A percentile compares a stretch with the other conserved stretches of the same genome.
Conservation (phyloP, 2,113 vertebrate species). For the Lethenteron reissneri region DNA sequence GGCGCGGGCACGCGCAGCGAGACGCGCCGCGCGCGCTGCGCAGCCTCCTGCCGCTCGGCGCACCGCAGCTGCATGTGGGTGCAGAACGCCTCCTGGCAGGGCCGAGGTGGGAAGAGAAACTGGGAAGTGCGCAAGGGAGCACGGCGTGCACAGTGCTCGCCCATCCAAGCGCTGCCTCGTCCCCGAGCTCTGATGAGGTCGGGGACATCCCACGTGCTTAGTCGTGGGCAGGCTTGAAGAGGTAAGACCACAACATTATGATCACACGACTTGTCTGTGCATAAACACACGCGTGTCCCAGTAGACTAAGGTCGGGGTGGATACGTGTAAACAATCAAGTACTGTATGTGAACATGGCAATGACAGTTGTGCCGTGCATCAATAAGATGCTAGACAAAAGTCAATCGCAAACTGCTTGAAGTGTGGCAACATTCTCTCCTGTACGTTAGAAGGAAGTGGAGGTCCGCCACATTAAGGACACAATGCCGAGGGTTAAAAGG, state of each 20-base stretch:
- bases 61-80: constrained; percentile 31
- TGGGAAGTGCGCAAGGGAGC: neutral
- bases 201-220: neutral
- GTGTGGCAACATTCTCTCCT: neutral
- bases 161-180: constrained; percentile 9
- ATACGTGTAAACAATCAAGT: too few relatives aligned
- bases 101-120: neutral
- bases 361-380: too few relatives aligned
- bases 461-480: neutral
- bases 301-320: too few relatives aligned
- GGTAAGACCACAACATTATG: neutral
- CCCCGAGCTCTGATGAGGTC: constrained; percentile 1
- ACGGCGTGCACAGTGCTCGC: neutral
- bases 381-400: too few relatives aligned
- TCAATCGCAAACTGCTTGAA: too few relatives aligned
- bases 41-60: constrained; percentile 21
- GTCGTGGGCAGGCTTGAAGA: neutral
- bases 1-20: constrained; percentile 29
- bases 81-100: constrained; percentile 32
- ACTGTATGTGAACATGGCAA: too few relatives aligned
- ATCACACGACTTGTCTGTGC: too few relatives aligned
- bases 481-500: neutral
- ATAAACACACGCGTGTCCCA: too few relatives aligned
- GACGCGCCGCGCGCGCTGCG: constrained; percentile 18
- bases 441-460: neutral